Percentiles rank a stretch among this genome's conserved stretches.
phyloP scores from a whole-genome alignment of 2,797 vertebrate genomes.

The Myotis myotis region DNA sequence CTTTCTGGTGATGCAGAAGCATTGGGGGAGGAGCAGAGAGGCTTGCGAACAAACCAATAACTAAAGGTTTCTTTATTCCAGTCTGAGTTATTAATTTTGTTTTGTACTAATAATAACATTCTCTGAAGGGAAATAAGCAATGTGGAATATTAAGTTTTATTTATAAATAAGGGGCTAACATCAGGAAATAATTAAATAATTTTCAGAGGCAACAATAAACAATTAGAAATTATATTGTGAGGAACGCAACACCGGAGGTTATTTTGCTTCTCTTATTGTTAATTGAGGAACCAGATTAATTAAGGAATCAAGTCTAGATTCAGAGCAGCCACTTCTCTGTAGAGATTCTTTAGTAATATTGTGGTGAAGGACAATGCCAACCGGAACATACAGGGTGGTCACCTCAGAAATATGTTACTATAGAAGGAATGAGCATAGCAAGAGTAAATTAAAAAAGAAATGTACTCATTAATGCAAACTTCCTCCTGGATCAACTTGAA shows the following conservation, averaged over 20 bases:
- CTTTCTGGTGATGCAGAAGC: neutral
- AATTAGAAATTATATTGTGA: neutral
- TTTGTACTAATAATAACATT: neutral
- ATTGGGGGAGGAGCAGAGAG: neutral
- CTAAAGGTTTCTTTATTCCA: neutral
- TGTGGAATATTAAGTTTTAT: neutral
- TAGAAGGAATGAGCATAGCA: neutral
- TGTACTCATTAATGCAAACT: neutral
- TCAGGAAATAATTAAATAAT: slow-evolving; percentile 63
- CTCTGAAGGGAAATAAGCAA: neutral
- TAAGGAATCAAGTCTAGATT: neutral
- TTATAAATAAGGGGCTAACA: slow-evolving; percentile 60
- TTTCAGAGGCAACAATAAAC: slow-evolving; percentile 66
- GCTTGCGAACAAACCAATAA: neutral
- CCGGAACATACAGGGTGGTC: neutral
- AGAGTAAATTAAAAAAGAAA: neutral
- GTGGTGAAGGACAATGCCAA: neutral
- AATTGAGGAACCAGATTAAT: slow-evolving; percentile 27
- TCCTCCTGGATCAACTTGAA: neutral
- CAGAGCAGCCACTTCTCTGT: neutral
- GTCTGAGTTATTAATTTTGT: slow-evolving; percentile 15
- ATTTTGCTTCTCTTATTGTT: slow-evolving; percentile 37
- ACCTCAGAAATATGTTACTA: neutral
- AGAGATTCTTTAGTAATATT: neutral
- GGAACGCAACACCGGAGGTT: neutral